A percentile compares a stretch with the other conserved stretches of the same genome.
phyloP scores from a whole-genome alignment of 2,797 vertebrate genomes.

The Trichosurus vulpecula region DNA sequence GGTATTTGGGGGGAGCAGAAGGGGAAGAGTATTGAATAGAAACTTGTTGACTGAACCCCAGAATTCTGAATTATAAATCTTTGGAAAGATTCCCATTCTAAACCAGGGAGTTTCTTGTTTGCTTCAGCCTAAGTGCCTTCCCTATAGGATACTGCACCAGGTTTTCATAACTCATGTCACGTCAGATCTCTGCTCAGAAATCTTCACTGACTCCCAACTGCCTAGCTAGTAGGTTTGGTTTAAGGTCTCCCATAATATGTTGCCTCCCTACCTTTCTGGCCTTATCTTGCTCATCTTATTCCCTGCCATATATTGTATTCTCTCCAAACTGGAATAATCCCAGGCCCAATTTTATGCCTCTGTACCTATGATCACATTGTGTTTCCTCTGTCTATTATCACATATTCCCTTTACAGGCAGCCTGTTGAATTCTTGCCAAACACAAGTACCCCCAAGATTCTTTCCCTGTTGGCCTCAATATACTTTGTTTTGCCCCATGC shows the following conservation, averaged over 20 bases:
- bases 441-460: not conserved
- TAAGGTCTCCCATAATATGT: not conserved
- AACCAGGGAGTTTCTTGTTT: not conserved
- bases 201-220: not conserved
- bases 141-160: not conserved
- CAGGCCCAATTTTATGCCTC: not conserved
- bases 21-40: not conserved
- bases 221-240: not conserved
- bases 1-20: too few species aligned
- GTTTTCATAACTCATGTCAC: not conserved
- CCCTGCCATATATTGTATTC: not conserved
- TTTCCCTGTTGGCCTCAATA: not conserved
- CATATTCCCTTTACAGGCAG: not conserved
- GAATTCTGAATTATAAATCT: not conserved
- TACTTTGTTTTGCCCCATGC: not conserved
- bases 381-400: not conserved
- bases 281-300: not conserved
- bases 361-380: not conserved
- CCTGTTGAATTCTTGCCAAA: not conserved
- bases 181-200: not conserved
- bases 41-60: not conserved
- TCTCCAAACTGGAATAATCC: not conserved
- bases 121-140: not conserved
- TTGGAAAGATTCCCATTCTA: not conserved
- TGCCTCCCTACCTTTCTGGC: not conserved